phyloP scores from a whole-genome alignment of 2,888 invertebrate species.

The Poecilus cupreus region DNA sequence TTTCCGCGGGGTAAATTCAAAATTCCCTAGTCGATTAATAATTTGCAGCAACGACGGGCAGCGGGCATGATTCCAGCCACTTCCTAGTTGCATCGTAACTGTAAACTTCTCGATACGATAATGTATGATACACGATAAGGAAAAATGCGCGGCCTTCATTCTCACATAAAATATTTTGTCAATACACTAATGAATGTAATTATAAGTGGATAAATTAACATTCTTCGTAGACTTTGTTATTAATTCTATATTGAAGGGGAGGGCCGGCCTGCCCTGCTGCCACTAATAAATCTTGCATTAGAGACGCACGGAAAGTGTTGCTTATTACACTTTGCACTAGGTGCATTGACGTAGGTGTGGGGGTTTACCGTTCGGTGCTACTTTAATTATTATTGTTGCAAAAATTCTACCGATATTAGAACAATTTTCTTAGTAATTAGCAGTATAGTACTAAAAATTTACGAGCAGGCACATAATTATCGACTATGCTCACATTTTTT shows the following conservation, averaged over 20 bases:
- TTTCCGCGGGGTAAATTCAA: slow-evolving; percentile 41
- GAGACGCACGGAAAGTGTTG: slow-evolving; percentile 23
- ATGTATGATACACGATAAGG: neutral
- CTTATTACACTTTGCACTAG: slow-evolving; percentile 33
- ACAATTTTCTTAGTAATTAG: neutral
- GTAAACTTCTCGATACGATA: slow-evolving; percentile 21
- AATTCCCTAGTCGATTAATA: slow-evolving; percentile 56
- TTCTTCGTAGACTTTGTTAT: slow-evolving; percentile 39
- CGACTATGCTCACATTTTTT: too few relatives aligned
- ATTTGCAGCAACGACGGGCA: slow-evolving; percentile 23
- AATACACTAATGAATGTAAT: slow-evolving; percentile 53
- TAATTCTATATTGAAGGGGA: slow-evolving; percentile 38
- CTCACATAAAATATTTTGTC: slow-evolving; percentile 55
- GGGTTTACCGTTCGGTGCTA: neutral
- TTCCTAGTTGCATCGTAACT: slow-evolving; percentile 51
- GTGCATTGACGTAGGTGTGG: neutral
- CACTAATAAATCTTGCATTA: slow-evolving; percentile 47
- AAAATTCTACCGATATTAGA: neutral
- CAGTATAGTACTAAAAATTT: neutral
- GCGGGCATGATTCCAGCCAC: neutral
- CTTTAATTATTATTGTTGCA: neutral
- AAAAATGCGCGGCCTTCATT: slow-evolving; percentile 25
- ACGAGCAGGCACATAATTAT: too few relatives aligned
- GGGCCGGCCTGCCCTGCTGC: slow-evolving; percentile 19
- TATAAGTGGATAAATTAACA: slow-evolving; percentile 54